These are phyloP conservation scores for Torymus auratus DNA, from an alignment of 2,888 invertebrate species.

Conservation along the genomic window DNA sequence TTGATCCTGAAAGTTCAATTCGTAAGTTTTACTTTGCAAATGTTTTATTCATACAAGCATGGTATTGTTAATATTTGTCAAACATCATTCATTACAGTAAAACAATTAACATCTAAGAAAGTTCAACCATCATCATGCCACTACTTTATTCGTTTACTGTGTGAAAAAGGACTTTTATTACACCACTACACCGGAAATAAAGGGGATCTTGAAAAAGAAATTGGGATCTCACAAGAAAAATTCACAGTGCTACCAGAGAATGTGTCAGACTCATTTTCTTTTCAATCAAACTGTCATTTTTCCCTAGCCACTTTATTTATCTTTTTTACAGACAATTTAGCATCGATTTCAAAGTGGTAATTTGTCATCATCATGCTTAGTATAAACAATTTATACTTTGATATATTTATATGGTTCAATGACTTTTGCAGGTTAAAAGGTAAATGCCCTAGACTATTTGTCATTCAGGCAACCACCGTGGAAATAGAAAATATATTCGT, in stretches of 20 bases:
- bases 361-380: background rate
- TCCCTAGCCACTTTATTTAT: conserved; percentile 27
- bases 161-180: conserved; percentile 30
- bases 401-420: background rate
- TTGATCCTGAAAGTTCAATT: conserved; percentile 32
- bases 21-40: conserved; percentile 23
- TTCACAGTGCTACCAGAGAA: conserved; percentile 14
- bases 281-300: conserved; percentile 4
- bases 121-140: conserved; percentile 29
- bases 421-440: conserved; percentile 30
- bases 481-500: conserved; percentile 10
- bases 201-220: conserved; percentile 22
- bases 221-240: conserved; percentile 25
- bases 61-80: too few species aligned
- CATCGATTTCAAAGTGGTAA: conserved; percentile 40
- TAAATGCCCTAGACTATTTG: conserved; percentile 19
- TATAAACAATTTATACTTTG: background rate
- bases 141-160: conserved; percentile 42
- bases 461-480: conserved; percentile 28
- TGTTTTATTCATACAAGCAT: too few species aligned
- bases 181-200: conserved; percentile 38
- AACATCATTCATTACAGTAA: background rate
- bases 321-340: conserved; percentile 29
- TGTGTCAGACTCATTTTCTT: conserved; percentile 15
- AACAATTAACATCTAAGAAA: conserved; percentile 14